Base-by-base conservation (phyloP, 2,888 invertebrate genomes). In the Metallyticus violacea region DNA sequence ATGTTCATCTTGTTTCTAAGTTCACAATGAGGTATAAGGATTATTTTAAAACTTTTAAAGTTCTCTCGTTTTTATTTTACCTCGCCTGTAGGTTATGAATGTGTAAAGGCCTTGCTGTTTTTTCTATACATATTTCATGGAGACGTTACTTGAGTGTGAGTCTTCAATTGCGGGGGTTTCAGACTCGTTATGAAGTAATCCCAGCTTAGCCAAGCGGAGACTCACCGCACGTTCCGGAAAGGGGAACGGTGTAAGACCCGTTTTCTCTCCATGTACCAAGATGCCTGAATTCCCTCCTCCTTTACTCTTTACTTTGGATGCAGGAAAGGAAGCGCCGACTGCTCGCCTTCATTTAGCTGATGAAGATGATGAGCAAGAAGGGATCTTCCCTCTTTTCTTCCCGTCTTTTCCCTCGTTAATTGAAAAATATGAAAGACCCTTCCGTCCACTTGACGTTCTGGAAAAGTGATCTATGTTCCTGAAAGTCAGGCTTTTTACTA, bases 351-450 rank as follows among this genome's bases (percentile, higher is more conserved):
- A 76, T 76, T 82, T 76, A 76, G 76, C 82, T 82, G 82, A 82
- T 82, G 82, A 82, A 82, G 82, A 76, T 62, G 76, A 30, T 80
- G 25, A 76, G 62, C n/a, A n/a, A n/a, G n/a, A n/a, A n/a, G n/a
- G n/a, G 62, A 62, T 22, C 6, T 25, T 15, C 22, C 15, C 40
- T 22, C 40, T 62, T 62, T 62, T 62, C 40, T 62, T 62, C 40
- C 40, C 40, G 40, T 62, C 40, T 62, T 62, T 62, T 62, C 40
- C 82, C 76, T 76, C 82, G 82, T 82, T 82, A 82, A 82, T 82
- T 82, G 82, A 82, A 82, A 82, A 82, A 82, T 82, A 82, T 82
- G 82, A 82, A 82, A 82, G 82, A 26, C 30, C 25, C 40, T 81
- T 81, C 81, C 25, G 40, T 62, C 40, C 40, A 22, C 22, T 15